A percentile compares a stretch with the other conserved stretches of the same genome.
These are phyloP conservation scores for Poecilia gillii DNA, from an alignment of 2,797 vertebrate genomes.

Conservation along the genomic window DNA sequence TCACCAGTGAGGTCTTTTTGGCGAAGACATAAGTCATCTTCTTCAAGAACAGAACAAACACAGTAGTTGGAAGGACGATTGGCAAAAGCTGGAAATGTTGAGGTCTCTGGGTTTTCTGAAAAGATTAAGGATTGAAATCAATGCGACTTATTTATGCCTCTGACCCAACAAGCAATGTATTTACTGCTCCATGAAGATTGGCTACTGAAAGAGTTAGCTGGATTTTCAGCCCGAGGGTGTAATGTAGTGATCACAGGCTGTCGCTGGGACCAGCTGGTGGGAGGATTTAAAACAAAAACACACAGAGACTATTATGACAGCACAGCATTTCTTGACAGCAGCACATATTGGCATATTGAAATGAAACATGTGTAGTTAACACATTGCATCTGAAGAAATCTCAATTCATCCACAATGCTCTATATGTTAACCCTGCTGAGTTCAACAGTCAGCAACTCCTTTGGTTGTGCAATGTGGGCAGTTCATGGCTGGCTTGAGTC, in stretches of 20 bases:
- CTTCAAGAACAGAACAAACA: background rate
- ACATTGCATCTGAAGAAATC: background rate
- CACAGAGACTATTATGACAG: background rate
- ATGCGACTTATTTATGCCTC: background rate
- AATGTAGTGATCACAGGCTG: background rate
- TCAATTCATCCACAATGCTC: background rate
- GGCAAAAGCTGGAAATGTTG: background rate
- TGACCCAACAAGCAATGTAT: background rate
- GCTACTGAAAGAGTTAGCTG: too few species aligned
- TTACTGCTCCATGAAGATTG: background rate
- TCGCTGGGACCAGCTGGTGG: background rate
- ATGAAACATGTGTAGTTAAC: background rate
- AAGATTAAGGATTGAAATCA: background rate
- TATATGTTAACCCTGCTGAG: background rate
- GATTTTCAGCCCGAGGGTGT: background rate
- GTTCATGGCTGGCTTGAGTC: background rate
- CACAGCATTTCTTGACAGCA: background rate
- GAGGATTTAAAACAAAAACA: background rate
- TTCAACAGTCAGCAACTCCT: background rate
- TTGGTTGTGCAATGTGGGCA: background rate
- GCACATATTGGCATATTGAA: background rate
- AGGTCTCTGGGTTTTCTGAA: background rate
- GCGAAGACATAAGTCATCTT: background rate
- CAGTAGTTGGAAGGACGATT: background rate
- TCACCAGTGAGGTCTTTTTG: background rate